Evolutionary conservation across 2,113 vertebrate species (phyloP), one percentile per base, ranked within the genome.

Genomic region (Microtus ochrogaster): DNA sequence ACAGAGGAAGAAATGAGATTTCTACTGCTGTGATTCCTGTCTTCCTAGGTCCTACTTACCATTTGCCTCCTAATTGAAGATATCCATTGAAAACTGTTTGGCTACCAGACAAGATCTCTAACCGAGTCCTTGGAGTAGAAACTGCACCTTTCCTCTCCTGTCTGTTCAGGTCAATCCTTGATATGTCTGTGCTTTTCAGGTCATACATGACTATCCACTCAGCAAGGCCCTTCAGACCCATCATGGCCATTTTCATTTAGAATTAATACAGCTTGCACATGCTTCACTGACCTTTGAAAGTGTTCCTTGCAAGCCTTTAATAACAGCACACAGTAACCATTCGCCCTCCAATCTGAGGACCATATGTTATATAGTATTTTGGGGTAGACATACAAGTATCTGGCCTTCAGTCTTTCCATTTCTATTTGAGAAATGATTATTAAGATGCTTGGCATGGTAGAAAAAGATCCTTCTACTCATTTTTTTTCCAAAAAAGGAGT

Each of bases 381-480:
- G 5, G 3, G 5, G 24, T 22, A n/a, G 19, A 7, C 21, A 4
- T 41, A 44, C 5, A 21, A 17, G 2, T 30, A n/a, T 36, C 78
- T 84, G 33, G 55, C 52, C 79, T 83, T 89, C 90, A 85, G 61
- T 91, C 22, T 79, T 90, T 92, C 28, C 17, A 85, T 14, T 30
- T 63, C 79, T 41, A 19, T 39, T 79, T 44, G 21, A 47, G 21
- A 88, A 73, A 1, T 61, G 14, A 70, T 13, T 92, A 24, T 72
- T 77, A 63, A 88, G 73, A 91, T 74, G 28, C 26, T 84, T 78
- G 76, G 49, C 33, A 55, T 70, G 55, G 0, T 33, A 0, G 0
- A 2, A 26, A 78, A 73, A 44, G 52, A 36, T 13, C 91, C 61
- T 49, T 90, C 55, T 41, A n/a, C 24, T 52, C 19, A 91, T 39